phyloP scores from a whole-genome alignment of 64 coral and sea anemone genomes.

The Actinia equina region DNA sequence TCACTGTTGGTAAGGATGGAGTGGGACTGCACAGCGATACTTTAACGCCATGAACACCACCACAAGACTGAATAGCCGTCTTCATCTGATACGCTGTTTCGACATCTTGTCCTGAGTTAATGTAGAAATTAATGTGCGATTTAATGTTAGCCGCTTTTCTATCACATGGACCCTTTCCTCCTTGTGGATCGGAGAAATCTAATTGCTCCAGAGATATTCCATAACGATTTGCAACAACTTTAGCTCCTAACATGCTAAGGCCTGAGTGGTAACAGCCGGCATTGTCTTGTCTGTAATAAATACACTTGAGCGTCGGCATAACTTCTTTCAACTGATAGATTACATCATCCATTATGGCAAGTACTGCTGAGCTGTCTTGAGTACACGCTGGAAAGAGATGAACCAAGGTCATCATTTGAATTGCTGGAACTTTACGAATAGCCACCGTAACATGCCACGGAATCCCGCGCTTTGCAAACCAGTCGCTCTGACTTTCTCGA shows the following conservation, averaged over 20 bases:
- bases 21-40: slow-evolving; percentile 10
- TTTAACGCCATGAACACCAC: slow-evolving; percentile 32
- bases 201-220: slow-evolving; percentile 15
- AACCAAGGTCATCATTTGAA: slow-evolving; percentile 23
- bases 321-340: slow-evolving; percentile 6
- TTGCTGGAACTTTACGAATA: not conserved
- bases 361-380: slow-evolving; percentile 20
- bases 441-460: slow-evolving; percentile 27
- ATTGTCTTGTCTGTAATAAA: slow-evolving; percentile 4
- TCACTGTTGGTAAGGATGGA: not conserved
- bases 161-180: slow-evolving; percentile 27
- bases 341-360: slow-evolving; percentile 16
- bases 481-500: slow-evolving; percentile 17
- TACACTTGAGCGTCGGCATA: not conserved
- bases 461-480: slow-evolving; percentile 27
- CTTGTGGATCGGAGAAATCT: slow-evolving; percentile 27
- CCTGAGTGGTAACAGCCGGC: slow-evolving; percentile 61
- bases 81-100: slow-evolving; percentile 27
- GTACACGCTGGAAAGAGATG: slow-evolving; percentile 25
- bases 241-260: slow-evolving; percentile 18
- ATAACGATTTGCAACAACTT: not conserved
- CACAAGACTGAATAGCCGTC: slow-evolving; percentile 34
- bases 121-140: not conserved
- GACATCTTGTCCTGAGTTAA: slow-evolving; percentile 29
- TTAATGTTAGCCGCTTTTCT: slow-evolving; percentile 20